Base-by-base conservation (phyloP, 2,888 invertebrate species). In the Autographa gamma region DNA sequence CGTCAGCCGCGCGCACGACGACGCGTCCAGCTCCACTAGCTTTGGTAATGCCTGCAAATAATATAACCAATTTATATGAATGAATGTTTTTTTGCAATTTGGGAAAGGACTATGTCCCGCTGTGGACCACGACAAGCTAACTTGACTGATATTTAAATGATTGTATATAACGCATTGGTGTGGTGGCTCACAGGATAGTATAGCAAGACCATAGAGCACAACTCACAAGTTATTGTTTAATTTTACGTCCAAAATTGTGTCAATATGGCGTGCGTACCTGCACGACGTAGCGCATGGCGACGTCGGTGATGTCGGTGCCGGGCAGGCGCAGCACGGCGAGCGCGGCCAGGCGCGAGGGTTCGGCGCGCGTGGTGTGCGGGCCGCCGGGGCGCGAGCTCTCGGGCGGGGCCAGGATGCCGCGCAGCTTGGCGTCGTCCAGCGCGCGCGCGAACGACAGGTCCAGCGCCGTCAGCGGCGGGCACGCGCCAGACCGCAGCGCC, bases 231-330 rank as follows among this genome's bases (percentile, higher is more conserved):
- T n/a, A n/a, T n/a, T n/a, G n/a, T n/a, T n/a, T n/a, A n/a, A n/a
- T n/a, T n/a, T n/a, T n/a, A n/a, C n/a, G n/a, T n/a, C n/a, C n/a
- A n/a, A n/a, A n/a, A n/a, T n/a, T n/a, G n/a, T n/a, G n/a, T n/a
- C n/a, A n/a, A n/a, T n/a, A n/a, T n/a, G n/a, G n/a, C n/a, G 14
- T 14, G 11, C 19, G 0, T 64, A 95, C 95, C 93, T 95, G 95
- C 16, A 95, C 95, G 32, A 95, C 93, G 69, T 94, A 96, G 87
- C 96, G 83, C 91, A 98, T 96, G 0, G 98, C 97, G n/a, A 98
- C 97, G 90, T 99, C 99, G 0, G 98, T 98, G 76, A 99, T 97
- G 85, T 98, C 98, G 0, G 98, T 98, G 14, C 99, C 99, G 32
- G 98, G 97, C 66, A 99, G 94, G 76, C 97, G 96, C 19, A 99